Conservation (phyloP, 1,140 invertebrate genomes). For the Orchesella cincta region DNA sequence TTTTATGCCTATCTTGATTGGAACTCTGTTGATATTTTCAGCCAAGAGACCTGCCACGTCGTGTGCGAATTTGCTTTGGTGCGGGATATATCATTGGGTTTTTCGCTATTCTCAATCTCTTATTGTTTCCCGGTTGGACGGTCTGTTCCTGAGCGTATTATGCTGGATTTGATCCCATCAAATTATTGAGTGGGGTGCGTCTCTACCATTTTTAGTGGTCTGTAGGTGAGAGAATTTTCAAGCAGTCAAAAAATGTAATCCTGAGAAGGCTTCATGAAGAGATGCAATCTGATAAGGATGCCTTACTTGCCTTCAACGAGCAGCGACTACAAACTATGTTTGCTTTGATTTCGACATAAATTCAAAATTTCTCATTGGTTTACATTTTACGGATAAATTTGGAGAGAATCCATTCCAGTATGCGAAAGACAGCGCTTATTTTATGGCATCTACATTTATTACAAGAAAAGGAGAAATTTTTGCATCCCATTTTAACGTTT, state of each 20-base stretch:
- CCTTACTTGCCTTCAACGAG: background rate
- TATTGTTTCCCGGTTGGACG: background rate
- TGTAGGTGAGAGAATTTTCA: background rate
- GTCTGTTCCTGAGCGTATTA: background rate
- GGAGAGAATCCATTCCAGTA: background rate
- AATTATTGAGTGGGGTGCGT: background rate
- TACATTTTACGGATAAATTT: background rate
- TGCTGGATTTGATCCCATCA: background rate
- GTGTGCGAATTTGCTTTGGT: background rate
- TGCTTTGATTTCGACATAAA: background rate
- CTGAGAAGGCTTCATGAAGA: background rate
- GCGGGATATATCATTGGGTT: background rate
- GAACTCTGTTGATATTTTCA: background rate
- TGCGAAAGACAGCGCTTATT: background rate
- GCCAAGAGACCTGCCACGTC: background rate
- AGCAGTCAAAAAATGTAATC: background rate
- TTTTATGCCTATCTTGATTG: background rate
- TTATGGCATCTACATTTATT: background rate
- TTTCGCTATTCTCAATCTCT: background rate
- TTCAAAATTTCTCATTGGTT: background rate
- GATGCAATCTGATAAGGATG: background rate
- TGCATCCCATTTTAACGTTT: no score
- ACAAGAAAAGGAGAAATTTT: slow-evolving; percentile 1
- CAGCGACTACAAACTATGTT: background rate
- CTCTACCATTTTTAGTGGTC: background rate